Percentiles rank a stretch among this genome's conserved stretches.
These are phyloP conservation scores for Epizoanthus ramosus DNA, from an alignment of 92 coral and sea anemone species.

Conservation along the genomic window DNA sequence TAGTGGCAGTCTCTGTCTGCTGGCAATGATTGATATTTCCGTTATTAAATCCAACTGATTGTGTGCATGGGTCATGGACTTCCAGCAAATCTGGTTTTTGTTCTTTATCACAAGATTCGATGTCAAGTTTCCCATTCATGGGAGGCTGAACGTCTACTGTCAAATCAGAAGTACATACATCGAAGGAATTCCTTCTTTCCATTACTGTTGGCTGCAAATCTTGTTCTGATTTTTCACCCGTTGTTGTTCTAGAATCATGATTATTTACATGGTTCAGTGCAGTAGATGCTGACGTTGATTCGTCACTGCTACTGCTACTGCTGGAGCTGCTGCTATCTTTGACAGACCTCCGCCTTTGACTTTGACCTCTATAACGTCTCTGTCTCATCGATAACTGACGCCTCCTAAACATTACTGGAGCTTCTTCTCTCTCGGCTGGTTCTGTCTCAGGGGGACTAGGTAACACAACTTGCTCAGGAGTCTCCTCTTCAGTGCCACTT, in stretches of 20 bases:
- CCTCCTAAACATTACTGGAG: constrained; percentile 16
- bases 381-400: constrained; percentile 4
- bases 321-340: neutral
- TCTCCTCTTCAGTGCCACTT: constrained; percentile 31
- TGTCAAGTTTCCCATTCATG: constrained; percentile 1
- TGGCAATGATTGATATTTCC: neutral
- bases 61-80: neutral
- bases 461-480: constrained; percentile 1
- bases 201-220: neutral
- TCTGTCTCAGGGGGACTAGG: constrained; percentile 34
- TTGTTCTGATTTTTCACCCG: constrained; percentile 2
- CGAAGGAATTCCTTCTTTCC: neutral
- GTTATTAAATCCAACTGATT: neutral
- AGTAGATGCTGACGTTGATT: neutral
- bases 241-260: neutral
- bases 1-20: neutral
- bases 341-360: neutral
- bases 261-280: neutral
- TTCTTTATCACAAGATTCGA: constrained; percentile 2
- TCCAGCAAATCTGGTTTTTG: neutral
- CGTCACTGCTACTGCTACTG: neutral
- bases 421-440: constrained; percentile 9
- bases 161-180: neutral
- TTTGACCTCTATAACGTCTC: constrained; percentile 12
- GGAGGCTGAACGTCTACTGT: neutral